phyloP scores from a whole-genome alignment of 2,888 invertebrate species.

The Hermaeophaga mercurialis region DNA sequence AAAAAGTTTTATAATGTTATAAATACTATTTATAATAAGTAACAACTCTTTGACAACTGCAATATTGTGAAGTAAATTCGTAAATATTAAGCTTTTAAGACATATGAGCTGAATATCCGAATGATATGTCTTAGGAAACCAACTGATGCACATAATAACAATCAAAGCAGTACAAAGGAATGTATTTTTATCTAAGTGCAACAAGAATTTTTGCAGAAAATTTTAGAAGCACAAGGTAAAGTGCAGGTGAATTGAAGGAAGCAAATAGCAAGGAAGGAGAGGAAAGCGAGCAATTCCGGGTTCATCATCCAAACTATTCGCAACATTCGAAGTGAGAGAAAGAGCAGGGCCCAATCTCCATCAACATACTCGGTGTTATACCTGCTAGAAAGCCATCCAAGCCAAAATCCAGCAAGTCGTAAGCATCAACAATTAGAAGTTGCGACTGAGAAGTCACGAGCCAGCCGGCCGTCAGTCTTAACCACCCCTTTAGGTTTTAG shows the following conservation, averaged over 20 bases:
- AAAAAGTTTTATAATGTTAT: too few relatives aligned
- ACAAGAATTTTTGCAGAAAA: too few relatives aligned
- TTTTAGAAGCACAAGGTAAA: not conserved
- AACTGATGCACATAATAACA: too few relatives aligned
- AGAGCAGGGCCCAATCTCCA: conserved; percentile 29
- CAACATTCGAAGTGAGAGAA: conserved; percentile 20
- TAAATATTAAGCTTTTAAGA: too few relatives aligned
- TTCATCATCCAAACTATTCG: conserved; percentile 23
- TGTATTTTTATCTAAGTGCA: too few relatives aligned
- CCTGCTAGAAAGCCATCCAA: conserved; percentile 31
- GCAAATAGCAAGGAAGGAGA: conserved; percentile 1
- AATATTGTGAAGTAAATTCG: too few relatives aligned
- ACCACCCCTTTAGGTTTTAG: conserved; percentile 46
- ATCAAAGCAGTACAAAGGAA: too few relatives aligned
- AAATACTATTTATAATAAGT: too few relatives aligned
- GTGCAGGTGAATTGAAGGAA: not conserved
- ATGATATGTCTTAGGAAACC: too few relatives aligned
- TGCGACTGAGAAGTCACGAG: conserved; percentile 29
- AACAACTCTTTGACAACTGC: too few relatives aligned
- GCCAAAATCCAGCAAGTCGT: conserved; percentile 28
- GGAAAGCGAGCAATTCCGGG: not conserved
- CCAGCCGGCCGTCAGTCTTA: conserved; percentile 26
- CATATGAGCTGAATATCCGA: too few relatives aligned
- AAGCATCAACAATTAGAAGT: conserved; percentile 49
- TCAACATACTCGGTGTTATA: conserved; percentile 32